Base-by-base conservation (phyloP, 1,140 invertebrate genomes). In the Eriosoma lanigerum region DNA sequence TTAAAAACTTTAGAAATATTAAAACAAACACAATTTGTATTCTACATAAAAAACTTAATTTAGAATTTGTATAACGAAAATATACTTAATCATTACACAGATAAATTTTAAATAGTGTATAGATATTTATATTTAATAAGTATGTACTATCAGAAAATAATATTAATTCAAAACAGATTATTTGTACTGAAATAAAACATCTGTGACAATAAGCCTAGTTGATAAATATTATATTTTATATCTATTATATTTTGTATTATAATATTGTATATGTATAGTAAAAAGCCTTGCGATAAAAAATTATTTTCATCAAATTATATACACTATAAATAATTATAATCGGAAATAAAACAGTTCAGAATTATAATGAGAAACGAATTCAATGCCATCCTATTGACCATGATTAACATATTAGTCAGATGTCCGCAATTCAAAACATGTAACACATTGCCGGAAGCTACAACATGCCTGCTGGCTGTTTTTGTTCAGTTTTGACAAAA, bases 381-480 rank as follows among this genome's bases (percentile, higher is more conserved):
- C 68, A 70, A 70, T 70, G 68, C 24, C 24, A 48, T 70, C 44
- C 46, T 19, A 50, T 70, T 70, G 46, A 50, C 68, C 68, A 44
- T 70, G 68, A 15, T 50, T 70, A 70, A 19, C 17, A 29, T 17
- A 26, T 50, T 70, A 48, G 21, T 52, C 46, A 70, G n/a, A 70
- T 21, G 64, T 68, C 38, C 38, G 46, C 68, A 29, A 70, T 70
- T 48, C 46, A 50, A 70, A 70, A 26, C 68, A 70, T 50, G 46
- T 29, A 70, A 29, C 68, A 70, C 68, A 70, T 70, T 70, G 68
- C 68, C 68, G 68, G 68, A 70, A 70, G 24, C 46, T 70, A n/a
- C n/a, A 15, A n/a, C 29, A 70, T 46, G 44, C 68, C 68, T 24
- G 15, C 15, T 46, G 44, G 46, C 68, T 24, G 15, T 13, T 26